Conservation (phyloP, 2,888 invertebrate genomes). For the Drosophila macrospina region DNA sequence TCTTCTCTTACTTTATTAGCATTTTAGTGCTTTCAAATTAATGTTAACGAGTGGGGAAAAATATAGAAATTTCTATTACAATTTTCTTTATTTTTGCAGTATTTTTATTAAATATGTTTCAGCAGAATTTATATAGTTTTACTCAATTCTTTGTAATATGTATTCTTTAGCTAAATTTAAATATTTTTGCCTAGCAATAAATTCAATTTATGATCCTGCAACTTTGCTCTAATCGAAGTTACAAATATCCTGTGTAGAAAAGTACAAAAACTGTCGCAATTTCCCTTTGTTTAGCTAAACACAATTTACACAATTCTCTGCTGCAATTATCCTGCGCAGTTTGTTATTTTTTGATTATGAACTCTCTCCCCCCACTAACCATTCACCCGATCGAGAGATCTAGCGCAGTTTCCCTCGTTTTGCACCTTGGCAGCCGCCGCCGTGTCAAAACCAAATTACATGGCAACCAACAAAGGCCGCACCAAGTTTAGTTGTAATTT, state of each 20-base stretch:
- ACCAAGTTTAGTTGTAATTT: constrained; percentile 72
- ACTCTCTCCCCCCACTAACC: not conserved
- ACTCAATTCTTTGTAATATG: too few relatives aligned
- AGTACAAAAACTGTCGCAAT: constrained; percentile 33
- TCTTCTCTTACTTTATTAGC: too few relatives aligned
- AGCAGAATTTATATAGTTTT: too few relatives aligned
- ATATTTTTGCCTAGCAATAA: too few relatives aligned
- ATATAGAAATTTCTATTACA: too few relatives aligned
- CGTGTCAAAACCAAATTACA: constrained; percentile 76
- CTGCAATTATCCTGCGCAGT: constrained; percentile 76
- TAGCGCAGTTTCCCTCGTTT: not conserved
- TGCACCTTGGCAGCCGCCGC: constrained; percentile 52
- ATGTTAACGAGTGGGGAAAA: too few relatives aligned
- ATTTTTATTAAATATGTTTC: too few relatives aligned
- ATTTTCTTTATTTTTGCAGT: too few relatives aligned
- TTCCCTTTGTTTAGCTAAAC: constrained; percentile 66
- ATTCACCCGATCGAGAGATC: not conserved
- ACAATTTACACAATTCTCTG: constrained; percentile 69
- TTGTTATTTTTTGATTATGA: constrained; percentile 76
- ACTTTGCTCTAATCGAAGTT: constrained; percentile 22
- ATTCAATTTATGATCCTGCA: constrained; percentile 3
- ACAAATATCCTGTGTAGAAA: not conserved
- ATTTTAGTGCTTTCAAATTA: too few relatives aligned
- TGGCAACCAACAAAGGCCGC: constrained; percentile 69
- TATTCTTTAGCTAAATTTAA: not conserved